Conservation (phyloP, 2,797 vertebrate species). For the Merluccius polli region DNA sequence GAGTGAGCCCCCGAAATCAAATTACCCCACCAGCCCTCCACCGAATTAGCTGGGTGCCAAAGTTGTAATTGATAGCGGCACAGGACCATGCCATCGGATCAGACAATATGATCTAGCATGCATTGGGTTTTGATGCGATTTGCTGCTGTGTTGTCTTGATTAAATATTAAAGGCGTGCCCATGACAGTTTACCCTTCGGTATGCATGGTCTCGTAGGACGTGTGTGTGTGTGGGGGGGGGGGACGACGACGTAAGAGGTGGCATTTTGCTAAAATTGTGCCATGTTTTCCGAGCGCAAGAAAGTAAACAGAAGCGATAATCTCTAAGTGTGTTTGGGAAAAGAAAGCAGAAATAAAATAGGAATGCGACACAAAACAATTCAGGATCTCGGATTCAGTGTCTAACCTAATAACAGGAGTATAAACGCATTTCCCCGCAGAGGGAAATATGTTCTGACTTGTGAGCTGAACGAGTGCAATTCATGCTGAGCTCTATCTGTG, state of each 20-base stretch:
- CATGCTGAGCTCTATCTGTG: constrained; percentile 41
- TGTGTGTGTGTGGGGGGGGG: neutral
- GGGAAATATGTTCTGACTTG: constrained; percentile 34
- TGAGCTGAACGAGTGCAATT: constrained; percentile 31
- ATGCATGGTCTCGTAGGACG: constrained; percentile 44
- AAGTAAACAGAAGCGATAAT: neutral
- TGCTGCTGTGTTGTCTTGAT: constrained; percentile 71
- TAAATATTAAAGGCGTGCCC: constrained; percentile 75
- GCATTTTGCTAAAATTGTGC: constrained; percentile 32
- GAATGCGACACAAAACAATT: neutral
- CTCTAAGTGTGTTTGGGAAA: neutral
- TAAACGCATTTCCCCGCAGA: constrained; percentile 19
- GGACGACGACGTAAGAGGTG: constrained; percentile 4
- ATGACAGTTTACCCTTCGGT: constrained; percentile 50
- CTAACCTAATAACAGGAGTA: neutral
- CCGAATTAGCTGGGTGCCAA: constrained; percentile 80
- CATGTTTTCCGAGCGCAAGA: neutral
- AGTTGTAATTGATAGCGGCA: constrained; percentile 81
- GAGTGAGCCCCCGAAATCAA: constrained; percentile 75
- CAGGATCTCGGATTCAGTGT: neutral
- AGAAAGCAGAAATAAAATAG: neutral
- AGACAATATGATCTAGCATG: constrained; percentile 74
- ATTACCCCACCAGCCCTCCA: constrained; percentile 75
- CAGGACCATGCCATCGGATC: constrained; percentile 67
- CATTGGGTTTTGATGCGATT: constrained; percentile 71